A percentile compares a stretch with the other conserved stretches of the same genome.
phyloP scores from a whole-genome alignment of 1,140 invertebrate species.

The Nomia melanderi region DNA sequence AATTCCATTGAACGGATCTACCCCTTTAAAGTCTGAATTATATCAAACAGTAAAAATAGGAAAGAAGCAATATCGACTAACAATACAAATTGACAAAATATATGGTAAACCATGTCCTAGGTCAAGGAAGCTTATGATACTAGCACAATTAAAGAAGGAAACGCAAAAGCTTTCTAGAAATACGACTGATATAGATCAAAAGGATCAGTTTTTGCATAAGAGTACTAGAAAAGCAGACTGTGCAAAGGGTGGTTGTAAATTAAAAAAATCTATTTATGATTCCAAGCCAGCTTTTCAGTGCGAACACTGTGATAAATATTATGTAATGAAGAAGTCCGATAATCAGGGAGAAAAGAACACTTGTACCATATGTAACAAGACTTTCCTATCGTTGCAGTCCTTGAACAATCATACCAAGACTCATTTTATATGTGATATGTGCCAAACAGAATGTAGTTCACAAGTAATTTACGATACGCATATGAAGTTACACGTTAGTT shows the following conservation, averaged over 20 bases:
- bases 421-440: slow-evolving; percentile 72
- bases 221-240: slow-evolving; percentile 31
- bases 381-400: slow-evolving; percentile 52
- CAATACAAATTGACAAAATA: slow-evolving; percentile 75
- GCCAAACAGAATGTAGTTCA: slow-evolving; percentile 63
- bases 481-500: slow-evolving; percentile 64
- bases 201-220: slow-evolving; percentile 5
- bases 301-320: slow-evolving; percentile 54
- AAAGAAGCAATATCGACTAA: slow-evolving; percentile 67
- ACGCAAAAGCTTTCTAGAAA: neutral
- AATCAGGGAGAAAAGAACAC: slow-evolving; percentile 1
- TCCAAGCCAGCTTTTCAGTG: slow-evolving; percentile 53
- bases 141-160: slow-evolving; percentile 19
- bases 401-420: slow-evolving; percentile 65
- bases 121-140: slow-evolving; percentile 42
- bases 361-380: slow-evolving; percentile 60
- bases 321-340: slow-evolving; percentile 32
- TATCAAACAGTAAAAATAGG: slow-evolving; percentile 9
- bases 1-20: slow-evolving; percentile 23
- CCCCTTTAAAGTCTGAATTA: neutral
- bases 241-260: slow-evolving; percentile 44
- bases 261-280: slow-evolving; percentile 50
- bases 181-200: neutral
- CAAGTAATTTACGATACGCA: slow-evolving; percentile 68
- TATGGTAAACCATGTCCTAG: slow-evolving; percentile 60